Conservation (phyloP, 2,888 invertebrate species). For the Diogma glabrata region DNA sequence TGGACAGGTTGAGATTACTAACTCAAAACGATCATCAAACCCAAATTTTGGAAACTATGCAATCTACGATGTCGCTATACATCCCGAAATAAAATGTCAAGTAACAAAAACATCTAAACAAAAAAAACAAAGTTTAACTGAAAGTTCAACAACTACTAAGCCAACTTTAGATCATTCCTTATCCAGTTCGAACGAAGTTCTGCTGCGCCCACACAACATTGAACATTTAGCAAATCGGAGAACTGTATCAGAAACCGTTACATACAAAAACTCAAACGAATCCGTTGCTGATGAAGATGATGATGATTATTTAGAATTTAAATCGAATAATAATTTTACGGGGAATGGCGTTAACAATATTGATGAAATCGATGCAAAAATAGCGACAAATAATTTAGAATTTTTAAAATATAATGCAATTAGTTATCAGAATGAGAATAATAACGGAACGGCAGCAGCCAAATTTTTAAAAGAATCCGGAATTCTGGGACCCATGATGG, state of each 20-base stretch:
- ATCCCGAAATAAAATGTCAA: constrained; percentile 29
- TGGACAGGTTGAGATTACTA: constrained; percentile 22
- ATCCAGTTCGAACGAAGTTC: not conserved
- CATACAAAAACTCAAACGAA: not conserved
- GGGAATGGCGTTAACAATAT: not conserved
- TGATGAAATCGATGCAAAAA: not conserved
- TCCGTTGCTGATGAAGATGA: not conserved
- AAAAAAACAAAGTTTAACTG: too few relatives aligned
- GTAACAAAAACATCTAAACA: constrained; percentile 19
- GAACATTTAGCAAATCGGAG: not conserved
- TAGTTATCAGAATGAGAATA: constrained; percentile 7
- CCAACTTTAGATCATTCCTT: not conserved
- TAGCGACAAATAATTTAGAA: constrained; percentile 9
- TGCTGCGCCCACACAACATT: too few relatives aligned
- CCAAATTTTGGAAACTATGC: constrained; percentile 28
- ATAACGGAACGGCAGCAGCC: constrained; percentile 19
- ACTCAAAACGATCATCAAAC: constrained; percentile 26
- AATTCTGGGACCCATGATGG: constrained; percentile 26
- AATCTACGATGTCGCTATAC: constrained; percentile 26
- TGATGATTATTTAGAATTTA: not conserved
- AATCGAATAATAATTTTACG: constrained; percentile 6
- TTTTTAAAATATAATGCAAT: constrained; percentile 2
- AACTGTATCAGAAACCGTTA: not conserved
- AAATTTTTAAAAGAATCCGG: constrained; percentile 28
- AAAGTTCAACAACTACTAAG: not conserved